phyloP scores from a whole-genome alignment of 2,888 invertebrate genomes.

The Omphaloscelis lunosa region DNA sequence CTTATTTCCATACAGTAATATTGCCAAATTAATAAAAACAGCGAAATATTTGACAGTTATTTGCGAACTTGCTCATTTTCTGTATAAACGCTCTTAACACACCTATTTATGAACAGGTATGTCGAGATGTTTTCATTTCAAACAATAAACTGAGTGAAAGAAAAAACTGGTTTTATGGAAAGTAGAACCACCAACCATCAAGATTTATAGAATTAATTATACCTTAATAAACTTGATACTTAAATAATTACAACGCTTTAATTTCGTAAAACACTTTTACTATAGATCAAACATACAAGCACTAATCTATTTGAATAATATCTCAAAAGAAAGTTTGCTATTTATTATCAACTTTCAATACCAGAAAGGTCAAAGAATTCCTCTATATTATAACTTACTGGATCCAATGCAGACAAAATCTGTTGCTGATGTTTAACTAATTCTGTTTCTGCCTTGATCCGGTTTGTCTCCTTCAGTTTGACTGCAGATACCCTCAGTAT shows the following conservation, averaged over 20 bases:
- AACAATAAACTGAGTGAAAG: not conserved
- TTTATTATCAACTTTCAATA: not conserved
- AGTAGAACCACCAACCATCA: not conserved
- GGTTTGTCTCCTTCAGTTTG: constrained; percentile 89
- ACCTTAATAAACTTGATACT: not conserved
- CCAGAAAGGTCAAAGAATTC: not conserved
- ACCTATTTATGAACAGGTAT: not conserved
- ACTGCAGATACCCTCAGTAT: constrained; percentile 87
- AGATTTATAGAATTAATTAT: not conserved
- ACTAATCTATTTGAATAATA: not conserved
- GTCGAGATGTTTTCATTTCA: not conserved
- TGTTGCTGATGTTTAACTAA: constrained; percentile 91
- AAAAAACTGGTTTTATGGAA: not conserved
- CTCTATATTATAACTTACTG: constrained; percentile 72
- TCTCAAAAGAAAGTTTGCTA: not conserved
- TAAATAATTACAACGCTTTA: not conserved
- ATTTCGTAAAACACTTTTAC: not conserved
- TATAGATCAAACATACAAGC: not conserved
- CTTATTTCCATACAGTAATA: too few relatives aligned
- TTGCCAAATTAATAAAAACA: too few relatives aligned
- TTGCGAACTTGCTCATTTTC: too few relatives aligned
- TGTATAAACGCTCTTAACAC: too few relatives aligned
- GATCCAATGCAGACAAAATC: constrained; percentile 88
- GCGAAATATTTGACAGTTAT: too few relatives aligned
- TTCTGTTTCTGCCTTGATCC: constrained; percentile 90